Conservation (phyloP, 2,113 vertebrate species). For the Colinus virginianus region DNA sequence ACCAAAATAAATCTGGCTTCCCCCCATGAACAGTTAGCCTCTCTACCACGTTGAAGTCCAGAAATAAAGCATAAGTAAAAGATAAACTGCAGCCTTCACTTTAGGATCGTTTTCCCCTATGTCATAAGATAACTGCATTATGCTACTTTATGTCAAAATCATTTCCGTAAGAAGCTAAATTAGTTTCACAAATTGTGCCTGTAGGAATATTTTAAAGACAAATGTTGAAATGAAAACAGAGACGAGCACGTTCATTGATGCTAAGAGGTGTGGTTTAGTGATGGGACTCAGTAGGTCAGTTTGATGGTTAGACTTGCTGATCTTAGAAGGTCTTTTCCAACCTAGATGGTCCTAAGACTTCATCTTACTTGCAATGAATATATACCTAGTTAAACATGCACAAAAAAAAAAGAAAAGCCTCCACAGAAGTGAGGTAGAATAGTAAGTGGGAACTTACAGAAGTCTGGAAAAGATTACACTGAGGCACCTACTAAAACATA, state of each 20-base stretch:
- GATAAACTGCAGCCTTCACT: not conserved
- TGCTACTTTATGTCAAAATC: not conserved
- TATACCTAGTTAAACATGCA: not conserved
- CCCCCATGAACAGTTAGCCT: not conserved
- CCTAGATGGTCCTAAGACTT: not conserved
- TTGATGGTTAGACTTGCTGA: not conserved
- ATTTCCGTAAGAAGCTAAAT: not conserved
- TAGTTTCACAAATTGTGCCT: not conserved
- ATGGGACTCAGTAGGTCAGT: not conserved
- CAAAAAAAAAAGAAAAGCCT: not conserved
- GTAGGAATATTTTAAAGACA: not conserved
- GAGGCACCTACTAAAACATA: not conserved
- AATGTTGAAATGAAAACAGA: not conserved
- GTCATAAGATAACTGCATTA: not conserved
- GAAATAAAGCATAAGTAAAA: not conserved
- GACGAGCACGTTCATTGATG: not conserved
- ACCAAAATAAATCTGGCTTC: not conserved
- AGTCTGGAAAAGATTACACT: constrained; percentile 17
- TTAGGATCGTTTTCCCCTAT: not conserved
- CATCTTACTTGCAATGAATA: not conserved
- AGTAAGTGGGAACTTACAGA: not conserved
- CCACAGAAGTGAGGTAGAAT: not conserved
- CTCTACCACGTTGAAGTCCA: not conserved
- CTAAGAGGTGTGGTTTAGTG: not conserved
- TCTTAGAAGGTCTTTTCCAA: not conserved